Conservation (phyloP, 2,113 vertebrate species). For the Syrmaticus mikado region DNA sequence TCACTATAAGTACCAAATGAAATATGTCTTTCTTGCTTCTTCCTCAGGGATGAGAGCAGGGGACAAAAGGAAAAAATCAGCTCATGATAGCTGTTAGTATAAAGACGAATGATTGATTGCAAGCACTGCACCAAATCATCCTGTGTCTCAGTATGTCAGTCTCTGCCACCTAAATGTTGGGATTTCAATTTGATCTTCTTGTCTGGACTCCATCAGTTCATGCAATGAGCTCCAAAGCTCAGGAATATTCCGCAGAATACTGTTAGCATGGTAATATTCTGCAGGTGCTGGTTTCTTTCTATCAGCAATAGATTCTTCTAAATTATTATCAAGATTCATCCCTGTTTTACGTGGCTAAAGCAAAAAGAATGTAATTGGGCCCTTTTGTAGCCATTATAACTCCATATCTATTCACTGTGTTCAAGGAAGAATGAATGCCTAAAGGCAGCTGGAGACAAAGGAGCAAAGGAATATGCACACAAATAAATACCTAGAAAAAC, state of each 20-base stretch:
- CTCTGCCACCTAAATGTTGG: background rate
- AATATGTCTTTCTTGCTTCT: background rate
- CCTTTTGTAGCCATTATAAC: background rate
- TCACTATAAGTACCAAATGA: background rate
- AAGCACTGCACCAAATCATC: background rate
- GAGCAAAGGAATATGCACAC: background rate
- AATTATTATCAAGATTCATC: background rate
- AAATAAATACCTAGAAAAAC: background rate
- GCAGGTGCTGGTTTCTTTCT: background rate
- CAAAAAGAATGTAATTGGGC: background rate
- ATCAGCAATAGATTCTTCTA: background rate
- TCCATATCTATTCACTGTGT: background rate
- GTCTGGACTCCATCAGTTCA: background rate
- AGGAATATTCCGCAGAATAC: background rate
- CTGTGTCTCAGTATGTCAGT: background rate
- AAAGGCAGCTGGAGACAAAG: conserved; percentile 4
- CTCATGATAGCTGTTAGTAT: background rate
- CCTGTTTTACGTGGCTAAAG: background rate
- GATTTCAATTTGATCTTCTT: background rate
- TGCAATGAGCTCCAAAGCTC: rapidly evolving
- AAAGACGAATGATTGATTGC: background rate
- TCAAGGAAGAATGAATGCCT: background rate
- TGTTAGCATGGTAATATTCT: background rate
- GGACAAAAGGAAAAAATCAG: background rate
- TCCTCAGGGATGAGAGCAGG: background rate